Base-by-base conservation (phyloP, 1,140 invertebrate genomes). In the Mercenaria mercenaria region DNA sequence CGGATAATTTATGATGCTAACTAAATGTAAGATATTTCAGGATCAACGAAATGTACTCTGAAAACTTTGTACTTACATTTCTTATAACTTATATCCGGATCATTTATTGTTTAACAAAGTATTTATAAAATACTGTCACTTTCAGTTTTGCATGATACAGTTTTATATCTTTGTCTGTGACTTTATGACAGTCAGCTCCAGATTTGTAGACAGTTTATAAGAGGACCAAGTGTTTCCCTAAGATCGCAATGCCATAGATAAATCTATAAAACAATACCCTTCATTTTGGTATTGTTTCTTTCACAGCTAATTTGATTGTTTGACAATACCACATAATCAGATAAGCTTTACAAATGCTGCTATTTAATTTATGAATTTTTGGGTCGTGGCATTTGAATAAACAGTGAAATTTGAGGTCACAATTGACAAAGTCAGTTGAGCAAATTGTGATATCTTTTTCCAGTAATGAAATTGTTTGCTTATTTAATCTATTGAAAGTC, bases 251-350 rank as follows among this genome's bases (percentile, higher is more conserved):
- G n/a, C n/a, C 43, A 15, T 8, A 26, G 23, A n/a, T 64, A 29
- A 64, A 29, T 29, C 20, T 29, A 29, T 39, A 39, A 72, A 13
- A 72, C 67, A 72, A 72, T 72, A 41, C 4, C 32, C 1, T 3
- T 72, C 34, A 72, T 20, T 13, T 6, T 39, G 34, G 0, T 72
- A 72, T 72, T 72, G 67, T 72, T 39, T 39, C 34, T 72, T 39
- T 37, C 67, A 72, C 67, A 37, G 37, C 34, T 72, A 72, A 72
- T 72, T 72, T 72, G 67, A 37, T 72, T 2, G 34, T 39, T 72
- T 18, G 39, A 41, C 67, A 39, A 72, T 2, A 39, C 34, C 20
- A 29, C 39, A 15, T 39, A 39, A 72, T 72, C 32, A 39, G 67
- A 72, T 72, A 72, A 41, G 34, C 67, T 20, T 20, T 67, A 11